These are phyloP conservation scores for Andrena flavipes DNA, from an alignment of 2,888 invertebrate species.

Conservation along the genomic window DNA sequence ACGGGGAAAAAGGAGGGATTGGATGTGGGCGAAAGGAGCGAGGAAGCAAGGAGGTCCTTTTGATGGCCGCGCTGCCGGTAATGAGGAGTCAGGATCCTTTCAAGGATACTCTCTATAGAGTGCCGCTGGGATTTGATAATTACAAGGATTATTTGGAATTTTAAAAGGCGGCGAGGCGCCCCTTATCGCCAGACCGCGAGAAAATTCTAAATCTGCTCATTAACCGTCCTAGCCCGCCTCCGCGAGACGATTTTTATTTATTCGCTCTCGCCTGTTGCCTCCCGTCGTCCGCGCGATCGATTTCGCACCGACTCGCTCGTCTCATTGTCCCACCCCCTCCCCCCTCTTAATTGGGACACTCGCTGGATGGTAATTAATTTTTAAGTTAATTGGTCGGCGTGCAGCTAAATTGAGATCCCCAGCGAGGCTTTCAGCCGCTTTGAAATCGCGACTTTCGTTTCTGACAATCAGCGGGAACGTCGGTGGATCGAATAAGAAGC, in stretches of 20 bases:
- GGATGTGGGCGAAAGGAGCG: conserved; percentile 19
- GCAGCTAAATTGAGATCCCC: conserved; percentile 43
- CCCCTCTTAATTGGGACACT: conserved; percentile 72
- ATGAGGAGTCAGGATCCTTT: conserved; percentile 83
- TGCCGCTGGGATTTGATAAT: conserved; percentile 83
- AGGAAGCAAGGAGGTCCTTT: conserved; percentile 73
- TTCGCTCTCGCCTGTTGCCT: conserved; percentile 37
- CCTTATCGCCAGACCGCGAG: conserved; percentile 84
- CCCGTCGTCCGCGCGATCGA: conserved; percentile 60
- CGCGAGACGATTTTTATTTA: conserved; percentile 49
- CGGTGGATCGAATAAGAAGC: conserved; percentile 8
- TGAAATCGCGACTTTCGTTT: conserved; percentile 25
- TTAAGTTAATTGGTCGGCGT: conserved; percentile 61
- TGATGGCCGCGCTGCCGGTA: conserved; percentile 77
- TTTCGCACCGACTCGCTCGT: conserved; percentile 50
- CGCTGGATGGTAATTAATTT: conserved; percentile 70
- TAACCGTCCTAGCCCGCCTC: conserved; percentile 72
- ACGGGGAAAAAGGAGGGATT: conserved; percentile 23
- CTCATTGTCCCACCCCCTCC: conserved; percentile 61
- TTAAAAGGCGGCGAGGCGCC: conserved; percentile 74
- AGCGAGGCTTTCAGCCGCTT: background rate
- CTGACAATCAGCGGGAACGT: background rate
- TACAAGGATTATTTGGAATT: conserved; percentile 83
- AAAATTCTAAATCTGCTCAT: conserved; percentile 83
- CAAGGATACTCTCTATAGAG: conserved; percentile 78